These are phyloP conservation scores for Machimus atricapillus DNA, from an alignment of 2,888 invertebrate genomes.

Conservation along the genomic window DNA sequence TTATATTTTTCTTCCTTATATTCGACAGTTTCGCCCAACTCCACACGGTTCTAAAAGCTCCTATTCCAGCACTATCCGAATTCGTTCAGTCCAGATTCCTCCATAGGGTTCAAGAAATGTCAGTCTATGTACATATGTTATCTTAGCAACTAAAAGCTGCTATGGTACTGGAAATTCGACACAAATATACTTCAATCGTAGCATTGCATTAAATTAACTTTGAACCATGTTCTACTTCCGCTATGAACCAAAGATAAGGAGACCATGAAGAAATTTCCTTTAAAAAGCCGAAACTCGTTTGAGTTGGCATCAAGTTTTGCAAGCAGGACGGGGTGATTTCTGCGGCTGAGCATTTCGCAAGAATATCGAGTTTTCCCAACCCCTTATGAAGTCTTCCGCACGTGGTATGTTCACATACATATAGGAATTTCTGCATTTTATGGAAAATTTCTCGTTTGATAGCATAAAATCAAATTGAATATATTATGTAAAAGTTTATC, in stretches of 20 bases:
- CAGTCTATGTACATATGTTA: not conserved
- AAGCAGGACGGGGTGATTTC: not conserved
- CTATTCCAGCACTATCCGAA: not conserved
- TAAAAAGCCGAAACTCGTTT: not conserved
- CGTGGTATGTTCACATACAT: too few relatives aligned
- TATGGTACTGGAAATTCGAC: not conserved
- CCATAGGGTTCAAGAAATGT: not conserved
- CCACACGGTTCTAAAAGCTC: not conserved
- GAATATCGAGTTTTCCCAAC: not conserved
- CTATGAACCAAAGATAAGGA: not conserved
- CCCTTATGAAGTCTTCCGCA: not conserved
- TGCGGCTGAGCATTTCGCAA: not conserved
- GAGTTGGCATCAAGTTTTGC: not conserved
- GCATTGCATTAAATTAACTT: not conserved
- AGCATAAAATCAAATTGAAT: too few relatives aligned
- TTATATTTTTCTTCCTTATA: not conserved
- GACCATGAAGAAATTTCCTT: not conserved
- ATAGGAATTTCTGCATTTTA: too few relatives aligned
- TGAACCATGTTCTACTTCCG: not conserved
- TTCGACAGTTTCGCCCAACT: not conserved
- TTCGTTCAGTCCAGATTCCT: not conserved
- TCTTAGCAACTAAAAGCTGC: not conserved
- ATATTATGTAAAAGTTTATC: too few relatives aligned
- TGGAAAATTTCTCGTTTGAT: too few relatives aligned
- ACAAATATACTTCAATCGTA: not conserved